phyloP scores from a whole-genome alignment of 2,888 invertebrate genomes.

The Agrochola litura region DNA sequence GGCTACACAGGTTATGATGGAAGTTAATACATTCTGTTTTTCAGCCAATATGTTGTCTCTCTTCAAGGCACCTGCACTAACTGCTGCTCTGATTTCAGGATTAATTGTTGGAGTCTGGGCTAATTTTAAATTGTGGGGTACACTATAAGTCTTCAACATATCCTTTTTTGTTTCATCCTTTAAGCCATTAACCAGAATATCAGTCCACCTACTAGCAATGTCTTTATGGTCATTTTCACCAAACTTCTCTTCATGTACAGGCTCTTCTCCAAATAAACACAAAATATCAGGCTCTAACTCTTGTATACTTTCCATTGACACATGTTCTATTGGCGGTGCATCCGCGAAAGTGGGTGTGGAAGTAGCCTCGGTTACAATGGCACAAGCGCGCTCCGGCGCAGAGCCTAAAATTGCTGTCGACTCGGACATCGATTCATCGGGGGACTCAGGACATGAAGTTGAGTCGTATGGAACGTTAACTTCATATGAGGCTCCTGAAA shows the following conservation, averaged over 20 bases:
- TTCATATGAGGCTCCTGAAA: slow-evolving; percentile 11
- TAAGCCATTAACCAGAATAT: slow-evolving; percentile 15
- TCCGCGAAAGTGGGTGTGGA: background rate
- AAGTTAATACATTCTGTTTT: no score
- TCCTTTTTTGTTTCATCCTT: background rate
- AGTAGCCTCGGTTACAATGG: background rate
- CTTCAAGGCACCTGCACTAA: no score
- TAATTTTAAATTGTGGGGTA: slow-evolving; percentile 10
- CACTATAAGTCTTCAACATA: background rate
- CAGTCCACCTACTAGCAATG: slow-evolving; percentile 14
- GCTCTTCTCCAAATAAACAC: slow-evolving; percentile 7
- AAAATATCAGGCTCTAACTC: background rate
- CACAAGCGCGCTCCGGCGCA: background rate
- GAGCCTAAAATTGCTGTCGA: background rate
- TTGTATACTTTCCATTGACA: background rate
- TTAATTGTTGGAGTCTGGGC: no score
- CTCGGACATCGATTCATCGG: background rate
- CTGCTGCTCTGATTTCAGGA: no score
- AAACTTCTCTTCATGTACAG: slow-evolving; percentile 1
- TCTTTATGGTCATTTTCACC: slow-evolving; percentile 19
- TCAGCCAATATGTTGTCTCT: no score
- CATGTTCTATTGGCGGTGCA: background rate
- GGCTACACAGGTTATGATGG: no score
- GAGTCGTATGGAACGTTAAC: background rate
- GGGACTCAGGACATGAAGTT: background rate